A percentile compares a stretch with the other conserved stretches of the same genome.
These are phyloP conservation scores for Xenopus tropicalis DNA, from an alignment of 2,113 vertebrate genomes.

Conservation along the genomic window UCB_Xtro_10.0 CM004447.2:121154501-121155000, in stretches of 20 bases:
- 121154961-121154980: too few relatives aligned
- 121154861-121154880: background rate
- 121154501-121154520: slow-evolving; percentile 31
- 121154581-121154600: slow-evolving; percentile 17
- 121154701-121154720: slow-evolving; percentile 28
- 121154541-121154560: background rate
- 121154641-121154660: slow-evolving; percentile 29
- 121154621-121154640: slow-evolving; percentile 26
- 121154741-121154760: slow-evolving; percentile 32
- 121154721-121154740: slow-evolving; percentile 31
- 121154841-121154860: slow-evolving; percentile 27
- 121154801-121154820: slow-evolving; percentile 4
- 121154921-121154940: too few relatives aligned
- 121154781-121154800: slow-evolving; percentile 18
- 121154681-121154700: slow-evolving; percentile 17
- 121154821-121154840: slow-evolving; percentile 10
- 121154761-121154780: slow-evolving; percentile 24
- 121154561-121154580: slow-evolving; percentile 6
- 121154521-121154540: slow-evolving; percentile 5
- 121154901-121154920: too few relatives aligned
- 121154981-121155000: too few relatives aligned
- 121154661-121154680: slow-evolving; percentile 22
- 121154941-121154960: too few relatives aligned
- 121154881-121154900: too few relatives aligned
- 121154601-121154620: slow-evolving; percentile 26